These are phyloP conservation scores for Pseudotriccus pelzelni DNA, from an alignment of 2,797 vertebrate species.

Conservation along the genomic window DNA sequence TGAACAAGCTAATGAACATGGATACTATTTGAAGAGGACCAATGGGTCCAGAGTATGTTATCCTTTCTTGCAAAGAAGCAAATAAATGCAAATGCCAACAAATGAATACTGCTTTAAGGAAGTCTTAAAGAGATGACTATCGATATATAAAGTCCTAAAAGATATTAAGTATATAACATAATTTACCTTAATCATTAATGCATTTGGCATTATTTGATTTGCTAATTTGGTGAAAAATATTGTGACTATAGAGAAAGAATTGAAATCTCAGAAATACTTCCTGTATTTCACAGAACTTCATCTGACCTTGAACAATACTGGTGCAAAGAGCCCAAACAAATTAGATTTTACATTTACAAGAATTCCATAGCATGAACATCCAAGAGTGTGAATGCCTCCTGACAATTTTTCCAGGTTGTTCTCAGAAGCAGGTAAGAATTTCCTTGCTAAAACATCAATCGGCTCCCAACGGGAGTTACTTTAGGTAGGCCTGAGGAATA, in stretches of 20 bases:
- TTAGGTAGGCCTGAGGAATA: conserved; percentile 48
- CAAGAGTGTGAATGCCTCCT: conserved; percentile 33
- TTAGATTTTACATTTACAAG: conserved; percentile 50
- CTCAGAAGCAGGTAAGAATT: conserved; percentile 50
- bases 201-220: not conserved
- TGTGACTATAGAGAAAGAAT: not conserved
- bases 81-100: not conserved
- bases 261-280: not conserved
- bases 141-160: not conserved
- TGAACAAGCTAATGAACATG: not conserved
- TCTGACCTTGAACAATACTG: conserved; percentile 36
- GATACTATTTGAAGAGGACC: not conserved
- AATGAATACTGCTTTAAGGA: not conserved
- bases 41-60: not conserved
- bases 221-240: not conserved
- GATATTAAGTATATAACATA: not conserved
- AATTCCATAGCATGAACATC: conserved; percentile 21
- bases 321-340: conserved; percentile 34
- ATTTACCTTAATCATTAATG: not conserved
- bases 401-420: conserved; percentile 51
- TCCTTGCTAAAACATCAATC: conserved; percentile 48
- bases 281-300: conserved; percentile 4
- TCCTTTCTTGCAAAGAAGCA: not conserved
- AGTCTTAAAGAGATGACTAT: not conserved
- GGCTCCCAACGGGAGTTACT: conserved; percentile 18